Conservation (phyloP, 1,140 invertebrate species). For the Drosophila arizonae region DNA sequence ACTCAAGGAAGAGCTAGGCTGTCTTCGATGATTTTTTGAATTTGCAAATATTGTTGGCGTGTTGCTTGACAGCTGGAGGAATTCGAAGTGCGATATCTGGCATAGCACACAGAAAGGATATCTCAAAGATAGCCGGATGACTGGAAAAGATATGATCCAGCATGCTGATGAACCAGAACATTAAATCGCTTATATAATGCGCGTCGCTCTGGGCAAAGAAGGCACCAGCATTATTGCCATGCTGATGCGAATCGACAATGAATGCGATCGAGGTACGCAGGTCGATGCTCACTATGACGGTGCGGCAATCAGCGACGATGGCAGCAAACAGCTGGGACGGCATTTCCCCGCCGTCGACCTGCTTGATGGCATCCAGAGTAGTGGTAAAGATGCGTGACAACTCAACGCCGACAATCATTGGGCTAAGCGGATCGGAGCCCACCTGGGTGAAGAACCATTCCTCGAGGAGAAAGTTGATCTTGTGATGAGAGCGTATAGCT, state of each 20-base stretch:
- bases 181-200: constrained; percentile 22
- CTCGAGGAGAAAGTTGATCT: constrained; percentile 28
- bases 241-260: constrained; percentile 52
- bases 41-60: not conserved
- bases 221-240: constrained; percentile 33
- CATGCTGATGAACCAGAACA: constrained; percentile 50
- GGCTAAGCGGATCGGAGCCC: constrained; percentile 18
- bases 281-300: constrained; percentile 42
- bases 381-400: constrained; percentile 20
- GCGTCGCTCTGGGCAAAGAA: constrained; percentile 30
- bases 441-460: constrained; percentile 60
- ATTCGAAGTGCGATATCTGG: not conserved
- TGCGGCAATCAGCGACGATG: constrained; percentile 48
- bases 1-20: not conserved
- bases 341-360: not conserved
- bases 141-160: constrained; percentile 34
- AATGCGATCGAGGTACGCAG: constrained; percentile 25
- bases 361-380: not conserved
- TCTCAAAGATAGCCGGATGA: constrained; percentile 37
- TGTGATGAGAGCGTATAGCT: constrained; percentile 11
- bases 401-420: not conserved
- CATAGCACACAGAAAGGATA: constrained; percentile 38
- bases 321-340: constrained; percentile 42
- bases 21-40: not conserved
- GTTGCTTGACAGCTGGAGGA: not conserved